Evolutionary conservation across 2,113 vertebrate species (phyloP).

Genomic region (Panurus biarmicus): DNA sequence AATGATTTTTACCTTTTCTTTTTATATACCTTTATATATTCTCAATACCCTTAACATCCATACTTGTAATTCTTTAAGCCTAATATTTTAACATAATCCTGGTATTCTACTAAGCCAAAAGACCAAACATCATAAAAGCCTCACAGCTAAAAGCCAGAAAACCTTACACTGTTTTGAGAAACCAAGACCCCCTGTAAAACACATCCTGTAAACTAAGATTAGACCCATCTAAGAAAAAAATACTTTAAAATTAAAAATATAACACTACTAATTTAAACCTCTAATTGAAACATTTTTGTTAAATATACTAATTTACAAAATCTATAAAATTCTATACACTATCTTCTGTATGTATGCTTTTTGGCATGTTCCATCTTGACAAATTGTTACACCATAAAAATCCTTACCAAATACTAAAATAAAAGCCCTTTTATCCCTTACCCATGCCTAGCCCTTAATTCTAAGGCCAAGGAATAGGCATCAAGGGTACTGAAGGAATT

Average conservation of each 20-base stretch:
- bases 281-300: not conserved
- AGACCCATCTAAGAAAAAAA: not conserved
- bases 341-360: accelerated
- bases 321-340: not conserved
- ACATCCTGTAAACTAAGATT: not conserved
- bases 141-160: not conserved
- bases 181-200: not conserved
- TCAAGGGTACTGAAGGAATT: not conserved
- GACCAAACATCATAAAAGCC: not conserved
- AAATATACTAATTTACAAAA: not conserved
- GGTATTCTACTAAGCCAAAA: too few relatives aligned
- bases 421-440: too few relatives aligned
- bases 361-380: not conserved
- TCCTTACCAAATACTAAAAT: not conserved
- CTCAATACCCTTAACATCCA: not conserved
- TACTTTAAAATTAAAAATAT: not conserved
- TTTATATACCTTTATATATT: not conserved
- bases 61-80: not conserved
- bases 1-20: not conserved
- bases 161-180: not conserved
- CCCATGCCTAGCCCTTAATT: too few relatives aligned
- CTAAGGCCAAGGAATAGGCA: not conserved
- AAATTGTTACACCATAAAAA: not conserved
- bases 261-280: not conserved
- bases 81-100: not conserved